Base-by-base conservation (phyloP, 2,797 vertebrate genomes). In the Dallia pectoralis region DNA sequence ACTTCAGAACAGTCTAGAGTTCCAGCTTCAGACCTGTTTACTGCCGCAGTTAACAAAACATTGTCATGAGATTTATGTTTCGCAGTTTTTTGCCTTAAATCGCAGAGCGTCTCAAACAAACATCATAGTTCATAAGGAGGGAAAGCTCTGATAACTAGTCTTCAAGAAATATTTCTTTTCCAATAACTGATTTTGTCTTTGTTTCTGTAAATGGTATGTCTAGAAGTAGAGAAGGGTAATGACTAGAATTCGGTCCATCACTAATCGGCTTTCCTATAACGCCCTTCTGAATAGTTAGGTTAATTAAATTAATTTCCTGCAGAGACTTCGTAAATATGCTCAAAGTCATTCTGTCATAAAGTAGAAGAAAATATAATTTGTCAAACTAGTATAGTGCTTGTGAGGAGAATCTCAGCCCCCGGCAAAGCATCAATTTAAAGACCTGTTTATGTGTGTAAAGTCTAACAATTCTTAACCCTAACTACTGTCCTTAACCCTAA, bases 301-400 rank as follows among this genome's bases (percentile, higher is more conserved):
- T 82, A 86, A 88, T 85, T n/a, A 76, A 81, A 81, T 91, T 91
- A 80, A 89, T 89, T 90, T 92, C 86, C 86, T 90, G 88, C 85
- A 77, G 81, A 76, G 85, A 84, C 89, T 91, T 91, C 89, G 86
- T 85, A 82, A 88, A 83, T 85, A 86, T 85, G 80, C 84, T 88
- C 85, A 89, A 87, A 88, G 85, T 89, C 84, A 84, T 89, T 82
- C 85, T 88, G 74, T 77, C 79, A 89, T 84, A 87, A 85, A 86
- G 84, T 87, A 82, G 77, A 87, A 87, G 85, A 90, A 84, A 9
- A 40, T 40, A 82, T 71, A 36, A 77, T 75, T 84, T 85, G 86
- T 81, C 27, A 65, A 86, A 86, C 80, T 85, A 87, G 87, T 87
- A 83, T 84, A 80, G 82, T 86, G 80, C 79, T 84, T 85, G 33